Evolutionary conservation across 2,888 invertebrate species (phyloP), one percentile per base, ranked within the genome.

Genomic region (Drosophila kokeensis): DNA sequence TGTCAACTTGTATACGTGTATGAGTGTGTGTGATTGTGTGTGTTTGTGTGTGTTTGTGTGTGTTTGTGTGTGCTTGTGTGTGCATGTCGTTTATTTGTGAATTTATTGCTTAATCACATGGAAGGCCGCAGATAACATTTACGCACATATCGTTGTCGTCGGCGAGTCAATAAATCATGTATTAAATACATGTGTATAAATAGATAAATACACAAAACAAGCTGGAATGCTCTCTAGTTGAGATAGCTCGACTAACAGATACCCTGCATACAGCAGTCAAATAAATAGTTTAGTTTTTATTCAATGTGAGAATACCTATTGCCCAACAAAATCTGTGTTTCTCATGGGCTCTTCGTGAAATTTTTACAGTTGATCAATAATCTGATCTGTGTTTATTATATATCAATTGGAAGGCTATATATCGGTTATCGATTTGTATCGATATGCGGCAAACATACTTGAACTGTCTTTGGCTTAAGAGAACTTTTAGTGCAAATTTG

Each of bases 31-130:
- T 10, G 8, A 21, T 1, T 18, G 4, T 15, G 2, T 15, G 7
- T 32, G 21, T 49, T 0, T 27, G 3, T n/a, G 8, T 48, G 27
- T 48, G 0, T 29, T 2, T 13, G 13, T 52, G 1, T 34, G 6
- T 30, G 30, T 15, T 1, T 18, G 11, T n/a, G 7, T 52, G 11
- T 27, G 4, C 10, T 1, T 15, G 13, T 21, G 15, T 34, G 7
- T 21, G 13, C 24, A 2, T 53, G 34, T 54, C 45, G 24, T 24
- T 24, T 45, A 45, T 45, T 45, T 45, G 27, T n/a, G 68, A 62
- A 78, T 84, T 84, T 89, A 87, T 87, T 87, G 86, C 82, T 85
- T 89, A 87, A 87, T 87, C 89, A 82, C 86, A 84, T 77, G 89
- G 89, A 87, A 87, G 85, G 72, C 72, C 77, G 53, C 69, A 87